A percentile compares a stretch with the other conserved stretches of the same genome.
phyloP scores from a whole-genome alignment of 2,888 invertebrate species.

The Isotomurus palustris region DNA sequence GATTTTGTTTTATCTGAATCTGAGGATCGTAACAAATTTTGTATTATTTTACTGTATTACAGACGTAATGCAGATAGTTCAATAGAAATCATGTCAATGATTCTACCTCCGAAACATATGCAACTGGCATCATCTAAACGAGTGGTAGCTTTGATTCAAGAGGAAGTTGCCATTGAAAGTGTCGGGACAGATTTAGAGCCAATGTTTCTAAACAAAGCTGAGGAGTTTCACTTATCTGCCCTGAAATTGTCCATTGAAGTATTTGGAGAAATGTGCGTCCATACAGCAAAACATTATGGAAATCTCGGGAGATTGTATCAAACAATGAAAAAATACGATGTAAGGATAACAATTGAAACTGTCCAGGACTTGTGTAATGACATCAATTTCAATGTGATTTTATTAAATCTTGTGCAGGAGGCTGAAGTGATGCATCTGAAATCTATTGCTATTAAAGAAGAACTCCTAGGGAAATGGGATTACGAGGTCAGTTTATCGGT shows the following conservation, averaged over 20 bases:
- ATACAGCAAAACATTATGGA: conserved; percentile 93
- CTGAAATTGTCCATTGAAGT: conserved; percentile 71
- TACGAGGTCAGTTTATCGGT: conserved; percentile 88
- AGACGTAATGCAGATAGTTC: conserved; percentile 78
- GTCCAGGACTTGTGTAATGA: background rate
- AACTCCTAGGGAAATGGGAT: conserved; percentile 76
- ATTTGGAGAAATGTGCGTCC: conserved; percentile 89
- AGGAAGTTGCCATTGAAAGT: conserved; percentile 87
- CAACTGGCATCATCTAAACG: conserved; percentile 83
- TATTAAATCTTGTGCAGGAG: conserved; percentile 56
- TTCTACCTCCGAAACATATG: conserved; percentile 76
- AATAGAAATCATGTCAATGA: conserved; percentile 71
- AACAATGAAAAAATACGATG: conserved; percentile 81
- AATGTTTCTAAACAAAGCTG: conserved; percentile 69
- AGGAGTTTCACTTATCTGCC: conserved; percentile 77
- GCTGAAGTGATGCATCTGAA: conserved; percentile 88
- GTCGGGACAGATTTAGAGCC: conserved; percentile 54
- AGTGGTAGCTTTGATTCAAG: conserved; percentile 85
- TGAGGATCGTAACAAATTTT: no score
- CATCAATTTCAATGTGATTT: background rate
- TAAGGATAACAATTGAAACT: conserved; percentile 48
- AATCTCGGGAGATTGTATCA: conserved; percentile 91
- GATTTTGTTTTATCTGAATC: no score
- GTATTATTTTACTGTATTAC: conserved; percentile 33
- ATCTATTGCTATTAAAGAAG: conserved; percentile 87